Percentiles rank a stretch among this genome's conserved stretches.
Evolutionary conservation across 2,888 invertebrate species (phyloP).

Genomic region (Chromoteleia sp.): DNA sequence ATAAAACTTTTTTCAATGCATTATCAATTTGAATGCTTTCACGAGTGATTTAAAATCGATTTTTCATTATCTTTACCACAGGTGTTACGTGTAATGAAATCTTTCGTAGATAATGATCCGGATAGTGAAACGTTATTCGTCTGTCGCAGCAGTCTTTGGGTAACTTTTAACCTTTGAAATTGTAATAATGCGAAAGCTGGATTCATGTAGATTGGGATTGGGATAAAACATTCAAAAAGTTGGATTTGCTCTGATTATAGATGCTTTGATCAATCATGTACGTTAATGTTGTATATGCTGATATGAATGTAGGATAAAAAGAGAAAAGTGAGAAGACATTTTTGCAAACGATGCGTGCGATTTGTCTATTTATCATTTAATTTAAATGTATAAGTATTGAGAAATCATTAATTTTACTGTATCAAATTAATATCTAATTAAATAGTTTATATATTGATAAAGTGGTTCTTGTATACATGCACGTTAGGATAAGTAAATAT

Average conservation of each 20-base stretch:
- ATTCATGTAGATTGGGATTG: constrained; percentile 18
- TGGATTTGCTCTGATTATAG: constrained; percentile 11
- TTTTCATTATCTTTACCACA: constrained; percentile 41
- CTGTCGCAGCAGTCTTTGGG: constrained; percentile 6
- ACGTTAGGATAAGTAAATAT: constrained; percentile 3
- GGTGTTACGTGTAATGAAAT: constrained; percentile 41
- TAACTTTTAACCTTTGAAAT: constrained; percentile 45
- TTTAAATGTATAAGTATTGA: constrained; percentile 29
- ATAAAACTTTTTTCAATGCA: constrained; percentile 13
- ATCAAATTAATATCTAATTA: not conserved
- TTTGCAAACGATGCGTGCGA: not conserved
- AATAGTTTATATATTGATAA: not conserved
- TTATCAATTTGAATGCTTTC: constrained; percentile 48
- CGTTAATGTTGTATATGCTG: not conserved
- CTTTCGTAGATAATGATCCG: constrained; percentile 37
- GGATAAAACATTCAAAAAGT: constrained; percentile 42
- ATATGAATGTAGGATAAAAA: constrained; percentile 2
- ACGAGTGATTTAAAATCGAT: constrained; percentile 49
- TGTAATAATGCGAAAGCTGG: constrained; percentile 32
- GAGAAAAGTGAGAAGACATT: not conserved
- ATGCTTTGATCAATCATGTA: constrained; percentile 31
- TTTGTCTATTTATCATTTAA: constrained; percentile 23
- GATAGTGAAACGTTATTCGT: constrained; percentile 25
- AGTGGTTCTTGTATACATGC: not conserved
- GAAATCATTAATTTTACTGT: not conserved